Conservation (phyloP, 2,797 vertebrate genomes). For the Sciurus vulgaris region DNA sequence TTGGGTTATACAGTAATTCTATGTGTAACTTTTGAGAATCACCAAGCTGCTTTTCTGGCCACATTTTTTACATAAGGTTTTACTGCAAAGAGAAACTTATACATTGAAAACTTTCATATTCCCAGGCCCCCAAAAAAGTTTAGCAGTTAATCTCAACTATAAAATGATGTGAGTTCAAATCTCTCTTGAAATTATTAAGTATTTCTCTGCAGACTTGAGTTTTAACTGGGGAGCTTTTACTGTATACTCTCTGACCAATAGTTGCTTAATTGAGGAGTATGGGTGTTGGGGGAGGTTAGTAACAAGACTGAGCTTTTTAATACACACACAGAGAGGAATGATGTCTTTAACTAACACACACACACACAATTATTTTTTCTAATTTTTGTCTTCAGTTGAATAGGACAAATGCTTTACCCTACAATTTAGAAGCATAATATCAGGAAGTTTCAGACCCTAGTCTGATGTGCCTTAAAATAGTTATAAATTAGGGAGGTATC, state of each 20-base stretch:
- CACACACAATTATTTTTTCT: constrained; percentile 12
- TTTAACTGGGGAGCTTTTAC: constrained; percentile 41
- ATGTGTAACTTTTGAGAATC: constrained; percentile 27
- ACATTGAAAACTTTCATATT: neutral
- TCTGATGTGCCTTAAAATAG: constrained; percentile 79
- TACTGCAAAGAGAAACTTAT: neutral
- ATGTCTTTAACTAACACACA: neutral
- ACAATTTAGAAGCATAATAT: constrained; percentile 76
- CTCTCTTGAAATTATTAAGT: constrained; percentile 9
- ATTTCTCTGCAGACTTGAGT: constrained; percentile 34
- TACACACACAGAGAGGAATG: neutral
- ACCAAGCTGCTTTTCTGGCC: neutral
- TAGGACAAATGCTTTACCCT: constrained; percentile 72
- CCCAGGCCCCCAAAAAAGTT: neutral
- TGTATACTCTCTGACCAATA: neutral
- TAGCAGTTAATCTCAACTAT: neutral
- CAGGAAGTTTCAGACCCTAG: constrained; percentile 70
- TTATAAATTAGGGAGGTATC: constrained; percentile 70
- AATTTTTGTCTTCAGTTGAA: constrained; percentile 72
- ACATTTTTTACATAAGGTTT: neutral
- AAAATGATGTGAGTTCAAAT: constrained; percentile 1
- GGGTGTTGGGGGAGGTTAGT: neutral
- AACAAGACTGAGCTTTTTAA: constrained; percentile 21
- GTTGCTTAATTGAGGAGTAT: constrained; percentile 25
- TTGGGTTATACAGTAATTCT: constrained; percentile 35